Evolutionary conservation across 2,888 invertebrate genomes (phyloP).

Genomic region (Lasius platythorax): DNA sequence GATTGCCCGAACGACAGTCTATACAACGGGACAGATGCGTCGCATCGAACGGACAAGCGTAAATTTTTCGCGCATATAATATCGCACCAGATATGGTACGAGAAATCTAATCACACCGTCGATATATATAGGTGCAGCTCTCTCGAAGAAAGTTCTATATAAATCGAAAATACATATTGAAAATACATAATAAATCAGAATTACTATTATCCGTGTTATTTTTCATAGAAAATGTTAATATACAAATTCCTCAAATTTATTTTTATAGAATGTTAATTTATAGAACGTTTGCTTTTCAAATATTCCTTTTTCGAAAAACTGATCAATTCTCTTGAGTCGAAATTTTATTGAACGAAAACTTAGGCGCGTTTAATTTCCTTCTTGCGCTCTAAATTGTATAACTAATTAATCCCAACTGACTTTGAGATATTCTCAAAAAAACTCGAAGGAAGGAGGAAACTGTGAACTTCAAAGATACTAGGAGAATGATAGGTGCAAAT

Average conservation of each 20-base stretch:
- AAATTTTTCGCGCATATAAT: slow-evolving; percentile 33
- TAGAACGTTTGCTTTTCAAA: neutral
- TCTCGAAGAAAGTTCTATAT: neutral
- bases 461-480: neutral
- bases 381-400: slow-evolving; percentile 43
- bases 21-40: slow-evolving; percentile 17
- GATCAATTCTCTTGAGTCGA: neutral
- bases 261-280: neutral
- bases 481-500: slow-evolving; percentile 45
- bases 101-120: neutral
- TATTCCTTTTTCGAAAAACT: neutral
- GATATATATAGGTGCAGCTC: neutral
- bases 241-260: neutral
- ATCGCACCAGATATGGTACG: neutral
- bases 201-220: neutral
- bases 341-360: neutral
- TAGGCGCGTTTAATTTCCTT: neutral
- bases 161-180: neutral
- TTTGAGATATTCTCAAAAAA: slow-evolving; percentile 49
- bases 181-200: neutral
- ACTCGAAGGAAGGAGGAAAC: neutral
- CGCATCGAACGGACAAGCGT: slow-evolving; percentile 42
- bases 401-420: slow-evolving; percentile 48
- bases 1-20: slow-evolving; percentile 23
- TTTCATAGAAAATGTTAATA: neutral